Evolutionary conservation across 2,888 invertebrate species (phyloP).

Genomic region (Clivina fossor): DNA sequence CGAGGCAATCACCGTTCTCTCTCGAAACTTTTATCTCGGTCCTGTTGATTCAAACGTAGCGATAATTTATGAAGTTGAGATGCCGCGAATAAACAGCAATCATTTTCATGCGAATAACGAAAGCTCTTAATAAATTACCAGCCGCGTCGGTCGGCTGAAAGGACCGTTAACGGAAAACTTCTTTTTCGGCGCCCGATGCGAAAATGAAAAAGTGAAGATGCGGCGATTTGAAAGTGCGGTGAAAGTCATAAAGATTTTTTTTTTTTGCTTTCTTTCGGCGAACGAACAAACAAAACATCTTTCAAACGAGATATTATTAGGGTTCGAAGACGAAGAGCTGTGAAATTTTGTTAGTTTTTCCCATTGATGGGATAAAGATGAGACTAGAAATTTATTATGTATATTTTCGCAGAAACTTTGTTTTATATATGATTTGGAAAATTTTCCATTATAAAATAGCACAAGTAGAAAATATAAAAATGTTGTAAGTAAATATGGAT

Average conservation of each 20-base stretch:
- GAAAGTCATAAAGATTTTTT: not conserved
- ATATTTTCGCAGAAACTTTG: no score
- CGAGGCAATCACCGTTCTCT: no score
- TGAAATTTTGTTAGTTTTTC: no score
- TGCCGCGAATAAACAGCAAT: conserved; percentile 6
- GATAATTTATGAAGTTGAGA: conserved; percentile 4
- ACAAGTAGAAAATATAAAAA: no score
- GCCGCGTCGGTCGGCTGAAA: not conserved
- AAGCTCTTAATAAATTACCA: conserved; percentile 13
- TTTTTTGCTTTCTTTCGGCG: no score
- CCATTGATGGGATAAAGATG: no score
- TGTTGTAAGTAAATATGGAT: no score
- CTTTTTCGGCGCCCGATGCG: not conserved
- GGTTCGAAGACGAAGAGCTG: no score
- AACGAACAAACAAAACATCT: conserved; percentile 5
- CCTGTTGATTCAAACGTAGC: conserved; percentile 6
- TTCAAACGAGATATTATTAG: conserved; percentile 7
- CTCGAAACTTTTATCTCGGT: conserved; percentile 1
- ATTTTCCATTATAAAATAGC: no score
- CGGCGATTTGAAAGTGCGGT: conserved; percentile 2
- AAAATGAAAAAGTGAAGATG: not conserved
- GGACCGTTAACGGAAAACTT: conserved; percentile 1
- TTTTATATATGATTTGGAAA: no score
- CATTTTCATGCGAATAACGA: conserved; percentile 10
- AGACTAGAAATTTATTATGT: no score